phyloP scores from a whole-genome alignment of 2,113 vertebrate species.

The Trinectes maculatus region DNA sequence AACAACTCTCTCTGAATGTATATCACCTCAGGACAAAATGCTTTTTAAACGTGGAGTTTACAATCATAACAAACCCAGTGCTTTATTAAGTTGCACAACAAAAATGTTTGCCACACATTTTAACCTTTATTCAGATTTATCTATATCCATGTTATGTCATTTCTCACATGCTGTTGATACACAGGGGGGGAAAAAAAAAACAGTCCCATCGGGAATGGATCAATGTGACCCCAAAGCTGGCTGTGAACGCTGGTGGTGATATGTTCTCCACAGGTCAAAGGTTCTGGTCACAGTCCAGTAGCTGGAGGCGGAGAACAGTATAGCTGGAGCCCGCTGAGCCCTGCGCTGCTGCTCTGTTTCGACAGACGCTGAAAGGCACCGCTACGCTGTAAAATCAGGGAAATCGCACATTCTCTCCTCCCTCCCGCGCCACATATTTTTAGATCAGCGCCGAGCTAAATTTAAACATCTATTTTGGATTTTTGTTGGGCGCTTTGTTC shows the following conservation, averaged over 20 bases:
- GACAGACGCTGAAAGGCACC: conserved; percentile 39
- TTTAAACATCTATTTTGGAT: conserved; percentile 56
- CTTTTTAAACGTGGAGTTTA: neutral
- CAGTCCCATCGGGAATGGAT: conserved; percentile 39
- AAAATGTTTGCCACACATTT: neutral
- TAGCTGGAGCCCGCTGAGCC: conserved; percentile 42
- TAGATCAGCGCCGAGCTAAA: conserved; percentile 64
- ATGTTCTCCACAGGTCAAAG: conserved; percentile 63
- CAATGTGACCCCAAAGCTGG: conserved; percentile 56
- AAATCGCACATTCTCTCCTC: conserved; percentile 34
- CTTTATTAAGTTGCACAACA: conserved; percentile 4
- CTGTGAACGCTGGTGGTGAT: conserved; percentile 33
- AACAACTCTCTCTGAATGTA: no score
- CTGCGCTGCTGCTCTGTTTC: conserved; percentile 48
- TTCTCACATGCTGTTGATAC: conserved; percentile 8
- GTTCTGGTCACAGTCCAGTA: conserved; percentile 54
- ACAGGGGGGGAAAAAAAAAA: conserved; percentile 9
- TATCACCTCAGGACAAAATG: conserved; percentile 1
- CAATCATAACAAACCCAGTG: neutral
- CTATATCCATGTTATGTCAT: neutral
- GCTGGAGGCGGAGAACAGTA: conserved; percentile 47
- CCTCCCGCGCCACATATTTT: conserved; percentile 57
- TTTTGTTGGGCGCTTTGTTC: conserved; percentile 41
- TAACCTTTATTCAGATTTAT: neutral
- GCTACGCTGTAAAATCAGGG: conserved; percentile 29